A percentile compares a stretch with the other conserved stretches of the same genome.
phyloP scores from a whole-genome alignment of 2,797 vertebrate species.

The Graptemys geographica region DNA sequence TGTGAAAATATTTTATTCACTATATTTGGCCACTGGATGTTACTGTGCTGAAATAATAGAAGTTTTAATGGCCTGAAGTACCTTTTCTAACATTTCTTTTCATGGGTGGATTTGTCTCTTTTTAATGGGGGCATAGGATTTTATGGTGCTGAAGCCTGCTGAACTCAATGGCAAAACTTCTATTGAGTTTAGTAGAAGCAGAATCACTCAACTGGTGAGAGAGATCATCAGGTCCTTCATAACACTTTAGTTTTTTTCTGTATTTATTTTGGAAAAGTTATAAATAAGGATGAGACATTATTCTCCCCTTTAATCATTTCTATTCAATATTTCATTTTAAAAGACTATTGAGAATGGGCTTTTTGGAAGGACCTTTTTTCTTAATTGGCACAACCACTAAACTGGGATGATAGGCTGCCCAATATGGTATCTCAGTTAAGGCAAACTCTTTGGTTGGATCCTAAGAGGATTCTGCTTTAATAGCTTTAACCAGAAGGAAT shows the following conservation, averaged over 20 bases:
- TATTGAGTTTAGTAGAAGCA: conserved; percentile 11
- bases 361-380: rapidly evolving
- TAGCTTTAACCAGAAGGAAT: conserved; percentile 46
- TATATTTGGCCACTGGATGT: not conserved
- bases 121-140: conserved; percentile 58
- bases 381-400: not conserved
- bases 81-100: not conserved
- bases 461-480: conserved; percentile 74
- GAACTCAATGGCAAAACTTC: conserved; percentile 32
- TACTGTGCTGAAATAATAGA: rapidly evolving
- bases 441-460: conserved; percentile 45
- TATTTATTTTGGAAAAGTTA: not conserved
- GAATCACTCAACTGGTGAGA: not conserved
- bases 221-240: not conserved
- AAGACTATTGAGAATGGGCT: rapidly evolving
- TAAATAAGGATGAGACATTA: rapidly evolving
- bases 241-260: not conserved
- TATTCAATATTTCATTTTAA: not conserved
- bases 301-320: rapidly evolving
- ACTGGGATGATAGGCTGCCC: not conserved
- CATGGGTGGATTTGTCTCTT: not conserved
- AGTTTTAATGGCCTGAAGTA: not conserved
- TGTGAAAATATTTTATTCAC: not conserved
- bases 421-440: not conserved
- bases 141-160: not conserved